Conservation (phyloP, 2,888 invertebrate genomes). For the Tiliacea citrago region DNA sequence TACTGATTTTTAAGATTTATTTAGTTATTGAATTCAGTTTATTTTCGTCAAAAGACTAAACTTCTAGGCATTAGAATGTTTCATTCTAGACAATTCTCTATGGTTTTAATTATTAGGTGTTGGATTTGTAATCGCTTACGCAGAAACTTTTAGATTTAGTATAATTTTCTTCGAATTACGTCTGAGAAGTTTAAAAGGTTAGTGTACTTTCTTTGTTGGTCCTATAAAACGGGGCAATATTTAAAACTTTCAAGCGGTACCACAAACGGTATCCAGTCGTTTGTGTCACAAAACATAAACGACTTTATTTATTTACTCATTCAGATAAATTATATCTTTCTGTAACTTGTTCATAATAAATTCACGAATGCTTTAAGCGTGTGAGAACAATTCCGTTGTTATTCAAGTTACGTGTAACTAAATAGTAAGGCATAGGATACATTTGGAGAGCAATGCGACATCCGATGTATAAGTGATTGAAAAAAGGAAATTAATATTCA, state of each 20-base stretch:
- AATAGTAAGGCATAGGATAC: background rate
- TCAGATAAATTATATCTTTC: background rate
- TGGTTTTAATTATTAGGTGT: background rate
- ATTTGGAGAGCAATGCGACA: background rate
- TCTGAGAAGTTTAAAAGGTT: background rate
- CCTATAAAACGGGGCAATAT: background rate
- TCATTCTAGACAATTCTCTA: background rate
- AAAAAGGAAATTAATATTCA: background rate
- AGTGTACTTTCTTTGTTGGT: background rate
- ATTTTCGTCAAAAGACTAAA: background rate
- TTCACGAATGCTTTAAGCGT: conserved; percentile 4
- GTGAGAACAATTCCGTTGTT: background rate
- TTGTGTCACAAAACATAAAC: background rate
- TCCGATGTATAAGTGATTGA: background rate
- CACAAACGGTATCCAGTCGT: background rate
- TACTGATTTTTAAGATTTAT: background rate
- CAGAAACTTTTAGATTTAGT: background rate
- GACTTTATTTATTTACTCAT: background rate
- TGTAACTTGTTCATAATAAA: background rate
- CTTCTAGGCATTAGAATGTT: background rate
- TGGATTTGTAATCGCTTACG: background rate
- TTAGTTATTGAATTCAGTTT: background rate
- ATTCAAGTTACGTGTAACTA: conserved; percentile 7
- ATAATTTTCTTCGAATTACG: background rate
- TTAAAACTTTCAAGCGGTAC: background rate